These are phyloP conservation scores for Phalacrocorax brasilianus DNA, from an alignment of 2,113 vertebrate genomes.

Conservation along the genomic window DNA sequence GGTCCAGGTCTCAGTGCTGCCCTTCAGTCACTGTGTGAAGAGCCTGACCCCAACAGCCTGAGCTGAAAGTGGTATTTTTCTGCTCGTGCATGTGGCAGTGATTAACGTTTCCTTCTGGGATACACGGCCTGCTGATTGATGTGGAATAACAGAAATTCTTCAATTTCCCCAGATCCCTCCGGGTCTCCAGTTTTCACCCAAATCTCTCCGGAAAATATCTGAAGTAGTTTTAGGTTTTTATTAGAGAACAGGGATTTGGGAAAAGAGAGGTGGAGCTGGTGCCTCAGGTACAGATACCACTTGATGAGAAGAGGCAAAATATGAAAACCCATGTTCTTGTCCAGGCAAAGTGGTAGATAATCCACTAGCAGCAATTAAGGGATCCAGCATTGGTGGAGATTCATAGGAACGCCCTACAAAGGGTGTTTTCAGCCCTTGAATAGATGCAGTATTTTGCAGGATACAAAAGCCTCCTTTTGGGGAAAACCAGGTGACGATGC, in stretches of 20 bases:
- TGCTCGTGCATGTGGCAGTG: accelerated
- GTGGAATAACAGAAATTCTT: not conserved
- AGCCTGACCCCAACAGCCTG: not conserved
- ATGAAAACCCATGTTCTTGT: not conserved
- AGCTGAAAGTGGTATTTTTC: not conserved
- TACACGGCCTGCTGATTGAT: not conserved
- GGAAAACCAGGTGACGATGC: not conserved
- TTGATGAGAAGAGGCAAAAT: not conserved
- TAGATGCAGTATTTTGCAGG: not conserved
- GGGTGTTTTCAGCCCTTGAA: not conserved
- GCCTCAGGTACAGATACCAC: not conserved
- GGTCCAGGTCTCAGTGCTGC: not conserved
- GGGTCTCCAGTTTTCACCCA: not conserved
- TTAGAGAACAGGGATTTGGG: not conserved
- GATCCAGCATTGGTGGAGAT: not conserved
- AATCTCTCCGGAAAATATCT: not conserved
- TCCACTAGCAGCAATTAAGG: not conserved
- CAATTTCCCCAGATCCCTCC: not conserved
- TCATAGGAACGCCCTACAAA: not conserved
- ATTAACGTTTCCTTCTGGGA: not conserved
- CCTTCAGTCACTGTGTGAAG: not conserved
- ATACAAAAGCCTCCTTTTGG: not conserved
- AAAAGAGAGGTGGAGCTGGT: not conserved
- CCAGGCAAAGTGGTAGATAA: not conserved
- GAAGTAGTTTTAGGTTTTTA: not conserved